These are phyloP conservation scores for Dryocosmus kuriphilus DNA, from an alignment of 2,888 invertebrate species.

Conservation along the genomic window DNA sequence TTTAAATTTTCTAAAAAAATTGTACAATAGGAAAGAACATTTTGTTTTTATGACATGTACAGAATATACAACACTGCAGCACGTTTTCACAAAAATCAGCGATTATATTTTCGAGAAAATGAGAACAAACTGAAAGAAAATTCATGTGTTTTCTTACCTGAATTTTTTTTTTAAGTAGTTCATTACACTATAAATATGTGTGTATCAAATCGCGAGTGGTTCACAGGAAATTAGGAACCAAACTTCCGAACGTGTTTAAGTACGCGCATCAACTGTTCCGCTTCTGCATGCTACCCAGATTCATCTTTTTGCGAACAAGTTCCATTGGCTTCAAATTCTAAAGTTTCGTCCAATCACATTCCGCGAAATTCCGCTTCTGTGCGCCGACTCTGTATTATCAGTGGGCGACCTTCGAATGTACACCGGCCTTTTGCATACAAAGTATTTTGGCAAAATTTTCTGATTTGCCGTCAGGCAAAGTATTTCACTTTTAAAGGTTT, in stretches of 20 bases:
- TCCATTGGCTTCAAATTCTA: neutral
- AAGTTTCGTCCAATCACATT: constrained; percentile 20
- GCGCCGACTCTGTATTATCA: constrained; percentile 1
- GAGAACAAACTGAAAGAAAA: neutral
- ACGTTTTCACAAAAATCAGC: neutral
- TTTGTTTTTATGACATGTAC: neutral
- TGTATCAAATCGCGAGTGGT: neutral
- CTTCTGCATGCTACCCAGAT: neutral
- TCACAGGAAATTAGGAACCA: neutral
- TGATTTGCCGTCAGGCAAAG: too few species aligned
- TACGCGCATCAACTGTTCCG: constrained; percentile 22
- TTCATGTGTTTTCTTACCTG: neutral
- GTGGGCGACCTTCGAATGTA: too few species aligned
- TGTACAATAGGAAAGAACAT: neutral
- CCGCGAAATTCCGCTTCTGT: neutral
- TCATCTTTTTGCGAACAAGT: neutral
- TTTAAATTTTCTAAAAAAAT: too few species aligned
- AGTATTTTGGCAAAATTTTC: too few species aligned
- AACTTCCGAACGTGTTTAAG: neutral
- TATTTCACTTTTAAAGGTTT: too few species aligned
- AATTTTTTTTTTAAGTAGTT: neutral
- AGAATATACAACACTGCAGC: neutral
- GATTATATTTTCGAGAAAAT: neutral
- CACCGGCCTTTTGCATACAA: too few species aligned
- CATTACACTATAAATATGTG: neutral